These are phyloP conservation scores for Euproctis similis DNA, from an alignment of 2,888 invertebrate genomes.

Conservation along the genomic window DNA sequence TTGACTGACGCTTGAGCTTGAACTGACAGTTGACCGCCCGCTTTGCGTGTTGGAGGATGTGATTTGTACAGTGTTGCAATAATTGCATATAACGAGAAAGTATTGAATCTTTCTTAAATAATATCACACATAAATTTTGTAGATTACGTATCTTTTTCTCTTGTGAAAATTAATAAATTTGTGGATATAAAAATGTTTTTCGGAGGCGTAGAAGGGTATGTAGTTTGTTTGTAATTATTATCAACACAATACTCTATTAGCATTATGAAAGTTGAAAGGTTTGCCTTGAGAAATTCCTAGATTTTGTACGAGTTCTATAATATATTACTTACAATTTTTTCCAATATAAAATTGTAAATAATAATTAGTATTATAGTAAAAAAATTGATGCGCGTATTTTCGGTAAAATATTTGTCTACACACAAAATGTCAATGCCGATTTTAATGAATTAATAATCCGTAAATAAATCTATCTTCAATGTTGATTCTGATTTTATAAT, in stretches of 20 bases:
- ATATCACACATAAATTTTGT: too few species aligned
- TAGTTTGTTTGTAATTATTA: conserved; percentile 13
- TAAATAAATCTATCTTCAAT: too few species aligned
- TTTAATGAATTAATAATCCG: too few species aligned
- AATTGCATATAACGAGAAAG: conserved; percentile 22
- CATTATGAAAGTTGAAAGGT: conserved; percentile 58
- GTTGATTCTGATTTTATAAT: too few species aligned
- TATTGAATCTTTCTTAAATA: conserved; percentile 17
- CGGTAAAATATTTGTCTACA: too few species aligned
- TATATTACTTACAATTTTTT: too few species aligned
- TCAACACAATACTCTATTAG: conserved; percentile 7
- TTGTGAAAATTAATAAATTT: conserved; percentile 9
- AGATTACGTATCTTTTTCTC: conserved; percentile 6
- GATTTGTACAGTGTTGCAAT: conserved; percentile 9
- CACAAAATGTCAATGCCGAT: too few species aligned
- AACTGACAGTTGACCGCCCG: conserved; percentile 37
- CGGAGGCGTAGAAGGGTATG: conserved; percentile 67
- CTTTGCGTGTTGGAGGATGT: conserved; percentile 26
- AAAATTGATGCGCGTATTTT: too few species aligned
- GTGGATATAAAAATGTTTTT: conserved; percentile 39
- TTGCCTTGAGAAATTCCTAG: conserved; percentile 53
- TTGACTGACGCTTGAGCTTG: too few species aligned
- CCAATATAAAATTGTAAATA: too few species aligned
- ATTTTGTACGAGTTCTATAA: conserved; percentile 32
- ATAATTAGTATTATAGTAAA: too few species aligned